Evolutionary conservation across 1,140 invertebrate genomes (phyloP).

Genomic region (Brachystomella parvula): DNA sequence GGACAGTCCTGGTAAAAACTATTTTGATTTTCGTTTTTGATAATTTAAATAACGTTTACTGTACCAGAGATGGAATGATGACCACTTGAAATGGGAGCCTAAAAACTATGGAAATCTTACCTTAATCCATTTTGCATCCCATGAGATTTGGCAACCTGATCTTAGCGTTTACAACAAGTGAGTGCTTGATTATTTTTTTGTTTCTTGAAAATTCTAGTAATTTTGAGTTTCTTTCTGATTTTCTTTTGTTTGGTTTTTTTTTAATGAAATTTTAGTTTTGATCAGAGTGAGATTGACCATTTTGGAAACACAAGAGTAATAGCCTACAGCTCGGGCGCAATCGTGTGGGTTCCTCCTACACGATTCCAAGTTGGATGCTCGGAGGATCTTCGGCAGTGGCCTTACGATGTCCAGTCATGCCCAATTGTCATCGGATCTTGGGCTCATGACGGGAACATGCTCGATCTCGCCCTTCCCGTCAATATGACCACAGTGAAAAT

Average conservation of each 20-base stretch:
- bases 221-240: neutral
- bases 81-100: slow-evolving; percentile 44
- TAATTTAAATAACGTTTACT: too few relatives aligned
- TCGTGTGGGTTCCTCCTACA: slow-evolving; percentile 37
- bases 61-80: slow-evolving; percentile 43
- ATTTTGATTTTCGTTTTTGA: too few relatives aligned
- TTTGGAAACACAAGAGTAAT: slow-evolving; percentile 33
- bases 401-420: slow-evolving; percentile 38
- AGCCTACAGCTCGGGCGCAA: slow-evolving; percentile 8
- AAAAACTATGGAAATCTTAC: slow-evolving; percentile 41
- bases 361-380: slow-evolving; percentile 34
- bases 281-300: slow-evolving; percentile 37
- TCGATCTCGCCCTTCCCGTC: slow-evolving; percentile 24
- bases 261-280: slow-evolving; percentile 16
- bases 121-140: slow-evolving; percentile 41
- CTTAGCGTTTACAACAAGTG: slow-evolving; percentile 46
- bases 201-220: neutral
- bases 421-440: slow-evolving; percentile 34
- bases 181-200: slow-evolving; percentile 5
- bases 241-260: slow-evolving; percentile 2
- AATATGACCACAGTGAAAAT: slow-evolving; percentile 23
- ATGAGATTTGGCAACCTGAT: slow-evolving; percentile 45
- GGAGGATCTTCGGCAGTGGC: slow-evolving; percentile 35
- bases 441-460: slow-evolving; percentile 33
- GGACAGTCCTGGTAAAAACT: slow-evolving; percentile 31